A percentile compares a stretch with the other conserved stretches of the same genome.
Evolutionary conservation across 2,113 vertebrate genomes (phyloP).

Genomic region (Protomyctophum bolini): DNA sequence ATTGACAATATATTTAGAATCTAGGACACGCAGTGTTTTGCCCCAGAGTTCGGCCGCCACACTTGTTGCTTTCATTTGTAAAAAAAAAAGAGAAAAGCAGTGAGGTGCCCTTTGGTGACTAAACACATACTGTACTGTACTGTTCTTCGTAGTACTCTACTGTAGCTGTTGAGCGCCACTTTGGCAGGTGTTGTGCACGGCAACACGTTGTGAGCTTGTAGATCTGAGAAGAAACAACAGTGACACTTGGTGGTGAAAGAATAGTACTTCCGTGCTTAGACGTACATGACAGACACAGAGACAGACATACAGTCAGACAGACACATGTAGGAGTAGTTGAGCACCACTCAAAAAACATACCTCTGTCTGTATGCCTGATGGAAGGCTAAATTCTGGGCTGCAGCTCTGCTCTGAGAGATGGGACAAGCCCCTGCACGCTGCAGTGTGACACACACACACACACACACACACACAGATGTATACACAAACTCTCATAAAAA

Average conservation of each 20-base stretch:
- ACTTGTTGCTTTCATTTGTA: neutral
- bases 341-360: slow-evolving; percentile 25
- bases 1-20: neutral
- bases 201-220: too few relatives aligned
- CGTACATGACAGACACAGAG: too few relatives aligned
- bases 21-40: slow-evolving; percentile 18
- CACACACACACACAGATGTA: slow-evolving; percentile 15
- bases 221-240: too few relatives aligned
- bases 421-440: slow-evolving; percentile 45
- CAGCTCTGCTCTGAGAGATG: slow-evolving; percentile 4
- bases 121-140: too few relatives aligned
- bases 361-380: slow-evolving; percentile 16
- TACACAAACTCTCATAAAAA: neutral
- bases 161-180: too few relatives aligned
- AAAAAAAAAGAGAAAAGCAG: neutral
- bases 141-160: too few relatives aligned
- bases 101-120: neutral
- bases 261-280: too few relatives aligned
- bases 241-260: too few relatives aligned
- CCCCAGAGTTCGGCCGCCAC: slow-evolving; percentile 1
- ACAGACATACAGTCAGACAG: too few relatives aligned
- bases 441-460: slow-evolving; percentile 35
- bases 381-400: slow-evolving; percentile 8
- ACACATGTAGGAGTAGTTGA: too few relatives aligned
- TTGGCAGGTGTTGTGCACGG: too few relatives aligned